Evolutionary conservation across 2,113 vertebrate species (phyloP), one percentile per base, ranked within the genome.

Genomic region (Laterallus jamaicensis): DNA sequence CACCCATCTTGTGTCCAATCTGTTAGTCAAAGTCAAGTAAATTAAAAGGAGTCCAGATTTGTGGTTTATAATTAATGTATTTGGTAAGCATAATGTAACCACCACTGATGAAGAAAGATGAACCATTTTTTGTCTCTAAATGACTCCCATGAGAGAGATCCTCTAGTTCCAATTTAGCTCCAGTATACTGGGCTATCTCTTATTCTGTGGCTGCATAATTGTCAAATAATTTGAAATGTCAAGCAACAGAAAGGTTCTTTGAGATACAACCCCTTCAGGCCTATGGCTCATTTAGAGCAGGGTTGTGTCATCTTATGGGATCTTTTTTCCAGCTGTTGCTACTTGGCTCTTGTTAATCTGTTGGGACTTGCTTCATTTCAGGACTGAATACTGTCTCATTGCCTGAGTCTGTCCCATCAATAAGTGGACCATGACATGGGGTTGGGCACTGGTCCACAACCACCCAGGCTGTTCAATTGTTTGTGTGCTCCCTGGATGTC

Each of bases 1-100:
- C 56, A 75, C 60, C 39, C 92, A 71, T 90, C 78, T 90, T 95
- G 88, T 91, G 82, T 82, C 85, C 92, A 95, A 79, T 94, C 90
- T 96, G 92, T 92, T 90, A 94, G 60, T 84, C n/a, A 76, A 71
- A 56, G 68, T 76, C 55, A 78, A 11, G 37, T 49, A 80, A 79
- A 60, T 64, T 83, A 92, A 68, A 95, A 88, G 1, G 12, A 88
- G n/a, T 82, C 52, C 86, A 80, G 56, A 77, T 81, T 56, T 74
- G 18, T 82, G 59, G 31, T 89, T 91, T 93, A 54, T 73, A 76
- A 82, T 93, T 86, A 84, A 67, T 37, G 3, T 86, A 39, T 88
- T 86, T 92, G 54, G 15, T 62, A 78, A 78, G 39, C 42, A 69
- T 63, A 83, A n/a, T 0, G 0, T 82, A 76, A 55, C 44, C 49